Evolutionary conservation across 23 tunicate genomes (phyloP), one percentile per base, ranked within the genome.

Genomic region (Phallusia fumigata): DNA sequence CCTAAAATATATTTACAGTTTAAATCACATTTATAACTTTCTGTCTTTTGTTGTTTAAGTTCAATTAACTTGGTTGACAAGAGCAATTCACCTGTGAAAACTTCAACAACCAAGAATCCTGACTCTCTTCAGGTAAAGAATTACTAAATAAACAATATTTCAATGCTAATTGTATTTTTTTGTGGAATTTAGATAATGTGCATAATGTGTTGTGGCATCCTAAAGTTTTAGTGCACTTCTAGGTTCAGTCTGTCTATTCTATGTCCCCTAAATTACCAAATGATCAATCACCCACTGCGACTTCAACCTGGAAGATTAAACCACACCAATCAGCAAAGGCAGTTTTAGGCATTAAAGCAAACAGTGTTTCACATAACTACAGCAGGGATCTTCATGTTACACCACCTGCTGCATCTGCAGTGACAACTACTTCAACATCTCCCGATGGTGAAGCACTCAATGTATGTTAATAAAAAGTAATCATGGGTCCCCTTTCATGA

Each of bases 161-260:
- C 10, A 10, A 40, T 3, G 10, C 47, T 40, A 40, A 40, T 40
- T 3, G 5, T 40, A 10, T 40, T 3, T 40, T 3, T 40, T 40
- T 40, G 5, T 40, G 47, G n/a, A n/a, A n/a, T 51, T 51, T 15
- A 51, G 18, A 51, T 18, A 51, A 13, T 51, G 15, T 51, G 58
- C 18, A 51, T 15, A 51, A 51, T 51, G 18, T 51, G 15, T 51
- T 13, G 58, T 13, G 58, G 58, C 18, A 15, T 51, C 18, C 18
- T 13, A 51, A 51, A 51, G 18, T 51, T 18, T 51, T 15, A 13
- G 58, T 51, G 15, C 18, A 51, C 18, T 51, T 58, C 13, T 78
- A 83, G 86, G 64, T 83, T 45, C 86, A 83, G 11, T 83, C 86
- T 21, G 80, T 83, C 31, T 83, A 65, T 51, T 83, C 86, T 36